These are phyloP conservation scores for Gopherus flavomarginatus DNA, from an alignment of 2,113 vertebrate genomes.

Conservation along the genomic window DNA sequence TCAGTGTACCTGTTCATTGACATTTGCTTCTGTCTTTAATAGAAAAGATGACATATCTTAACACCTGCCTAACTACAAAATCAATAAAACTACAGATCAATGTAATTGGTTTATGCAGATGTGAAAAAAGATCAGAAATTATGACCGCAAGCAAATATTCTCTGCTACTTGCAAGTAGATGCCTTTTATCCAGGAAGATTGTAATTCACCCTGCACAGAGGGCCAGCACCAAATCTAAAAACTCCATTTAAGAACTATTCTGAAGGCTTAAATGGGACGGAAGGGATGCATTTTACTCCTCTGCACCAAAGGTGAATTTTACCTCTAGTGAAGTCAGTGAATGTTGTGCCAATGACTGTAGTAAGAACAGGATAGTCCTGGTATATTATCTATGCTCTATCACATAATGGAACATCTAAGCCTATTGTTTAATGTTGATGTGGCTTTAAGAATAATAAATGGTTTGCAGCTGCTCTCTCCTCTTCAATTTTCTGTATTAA, in stretches of 20 bases:
- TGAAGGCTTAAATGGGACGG: not conserved
- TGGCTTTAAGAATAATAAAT: not conserved
- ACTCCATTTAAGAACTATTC: not conserved
- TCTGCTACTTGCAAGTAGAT: not conserved
- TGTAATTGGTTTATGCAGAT: not conserved
- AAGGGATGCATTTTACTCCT: not conserved
- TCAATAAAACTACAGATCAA: not conserved
- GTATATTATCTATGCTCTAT: not conserved
- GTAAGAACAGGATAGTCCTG: constrained; percentile 9
- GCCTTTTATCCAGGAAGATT: not conserved
- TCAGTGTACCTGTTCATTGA: constrained; percentile 15
- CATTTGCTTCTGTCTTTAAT: not conserved
- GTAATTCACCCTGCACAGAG: not conserved
- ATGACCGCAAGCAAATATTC: not conserved
- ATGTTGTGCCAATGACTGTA: constrained; percentile 1
- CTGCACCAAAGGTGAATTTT: not conserved
- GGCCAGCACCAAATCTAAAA: not conserved
- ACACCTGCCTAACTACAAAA: not conserved
- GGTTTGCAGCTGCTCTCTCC: constrained; percentile 15
- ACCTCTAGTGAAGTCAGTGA: not conserved
- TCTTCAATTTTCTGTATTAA: constrained; percentile 33
- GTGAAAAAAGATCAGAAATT: fast-evolving
- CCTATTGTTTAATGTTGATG: constrained; percentile 32
- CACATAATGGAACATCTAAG: constrained; percentile 20
- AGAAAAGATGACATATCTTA: not conserved